Evolutionary conservation across 2,888 invertebrate species (phyloP).

Genomic region (Hyles lineata): DNA sequence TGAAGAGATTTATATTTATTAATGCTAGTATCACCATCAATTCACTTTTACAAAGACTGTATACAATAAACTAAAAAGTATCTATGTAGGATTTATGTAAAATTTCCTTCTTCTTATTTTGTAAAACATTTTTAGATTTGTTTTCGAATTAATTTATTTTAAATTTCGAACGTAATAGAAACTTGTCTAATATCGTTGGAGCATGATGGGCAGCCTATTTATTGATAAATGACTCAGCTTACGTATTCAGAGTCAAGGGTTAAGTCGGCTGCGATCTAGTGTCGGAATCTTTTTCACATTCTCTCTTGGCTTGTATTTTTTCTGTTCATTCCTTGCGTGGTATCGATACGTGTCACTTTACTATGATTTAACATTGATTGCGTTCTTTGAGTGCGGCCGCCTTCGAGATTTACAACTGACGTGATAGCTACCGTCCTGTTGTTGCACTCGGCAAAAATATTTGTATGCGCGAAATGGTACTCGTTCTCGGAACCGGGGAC

Average conservation of each 20-base stretch:
- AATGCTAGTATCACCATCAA: conserved; percentile 63
- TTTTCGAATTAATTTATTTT: not conserved
- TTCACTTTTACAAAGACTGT: conserved; percentile 47
- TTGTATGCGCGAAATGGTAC: conserved; percentile 49
- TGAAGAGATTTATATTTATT: conserved; percentile 84
- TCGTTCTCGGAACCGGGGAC: conserved; percentile 59
- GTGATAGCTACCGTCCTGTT: conserved; percentile 64
- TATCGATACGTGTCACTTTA: conserved; percentile 68
- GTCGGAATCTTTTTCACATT: conserved; percentile 73
- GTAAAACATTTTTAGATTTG: conserved; percentile 30
- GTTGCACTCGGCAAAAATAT: conserved; percentile 58
- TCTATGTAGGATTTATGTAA: too few species aligned
- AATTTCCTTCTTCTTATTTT: not conserved
- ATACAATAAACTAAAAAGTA: conserved; percentile 18
- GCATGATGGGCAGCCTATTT: conserved; percentile 65
- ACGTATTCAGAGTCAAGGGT: conserved; percentile 77
- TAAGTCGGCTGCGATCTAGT: conserved; percentile 73
- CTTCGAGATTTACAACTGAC: conserved; percentile 71
- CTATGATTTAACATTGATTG: conserved; percentile 80
- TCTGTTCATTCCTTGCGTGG: conserved; percentile 56
- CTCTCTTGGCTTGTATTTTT: conserved; percentile 56
- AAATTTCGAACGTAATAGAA: not conserved
- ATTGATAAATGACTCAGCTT: conserved; percentile 79
- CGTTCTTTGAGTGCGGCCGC: conserved; percentile 68
- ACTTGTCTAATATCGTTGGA: conserved; percentile 39